These are phyloP conservation scores for Campaea margaritaria DNA, from an alignment of 2,888 invertebrate species.

Conservation along the genomic window DNA sequence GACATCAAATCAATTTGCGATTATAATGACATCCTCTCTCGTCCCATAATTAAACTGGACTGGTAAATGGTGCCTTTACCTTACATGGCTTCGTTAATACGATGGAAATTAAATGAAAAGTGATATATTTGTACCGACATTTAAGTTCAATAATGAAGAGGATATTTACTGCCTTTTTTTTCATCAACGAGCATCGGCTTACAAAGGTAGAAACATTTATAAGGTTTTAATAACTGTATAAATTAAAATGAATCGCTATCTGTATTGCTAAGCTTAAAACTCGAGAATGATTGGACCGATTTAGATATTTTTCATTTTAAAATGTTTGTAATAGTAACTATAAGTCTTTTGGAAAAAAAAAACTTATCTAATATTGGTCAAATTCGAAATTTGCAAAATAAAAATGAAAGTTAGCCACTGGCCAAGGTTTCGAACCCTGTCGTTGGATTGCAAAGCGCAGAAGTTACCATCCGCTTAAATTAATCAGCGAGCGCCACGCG, in stretches of 20 bases:
- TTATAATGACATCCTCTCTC: conserved; percentile 38
- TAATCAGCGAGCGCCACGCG: conserved; percentile 2
- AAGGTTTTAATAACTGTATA: no score
- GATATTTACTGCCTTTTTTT: conserved; percentile 2
- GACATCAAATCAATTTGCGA: conserved; percentile 45
- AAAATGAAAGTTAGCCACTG: no score
- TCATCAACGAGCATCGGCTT: conserved; percentile 5
- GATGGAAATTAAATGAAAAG: conserved; percentile 21
- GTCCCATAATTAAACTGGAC: conserved; percentile 37
- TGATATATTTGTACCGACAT: conserved; percentile 25
- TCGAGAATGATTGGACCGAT: no score
- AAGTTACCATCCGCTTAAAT: neutral
- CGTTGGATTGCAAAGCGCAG: no score
- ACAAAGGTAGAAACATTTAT: neutral
- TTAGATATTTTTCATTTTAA: no score
- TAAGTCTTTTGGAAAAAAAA: no score
- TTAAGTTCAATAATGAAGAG: neutral
- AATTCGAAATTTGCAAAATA: no score
- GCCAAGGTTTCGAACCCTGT: no score
- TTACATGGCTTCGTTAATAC: conserved; percentile 18
- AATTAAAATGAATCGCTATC: no score
- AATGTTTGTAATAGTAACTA: no score
- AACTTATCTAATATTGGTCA: no score
- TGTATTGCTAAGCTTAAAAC: no score
- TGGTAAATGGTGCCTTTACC: conserved; percentile 24